Evolutionary conservation across 1,140 invertebrate species (phyloP), one percentile per base, ranked within the genome.

Genomic region (Lasioglossum baleicum): DNA sequence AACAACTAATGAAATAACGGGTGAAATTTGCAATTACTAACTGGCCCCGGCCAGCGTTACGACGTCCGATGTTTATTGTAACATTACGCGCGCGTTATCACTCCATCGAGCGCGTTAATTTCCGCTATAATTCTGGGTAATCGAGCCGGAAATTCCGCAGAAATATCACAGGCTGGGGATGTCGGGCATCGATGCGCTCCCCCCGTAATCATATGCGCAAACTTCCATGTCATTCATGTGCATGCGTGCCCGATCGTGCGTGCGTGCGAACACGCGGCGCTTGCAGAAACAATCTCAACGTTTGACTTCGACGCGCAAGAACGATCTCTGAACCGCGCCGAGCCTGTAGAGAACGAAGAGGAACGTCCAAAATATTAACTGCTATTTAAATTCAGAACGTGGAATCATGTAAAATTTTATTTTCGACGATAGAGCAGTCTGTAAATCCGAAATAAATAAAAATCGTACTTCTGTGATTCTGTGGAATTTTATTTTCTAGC

Each of bases 191-290:
- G 42, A 63, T 53, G 48, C 26, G 42, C 51, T 20, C 53, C 11
- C 53, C 11, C 35, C 53, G 56, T 76, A 76, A 76, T 69, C 66
- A 76, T 70, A 70, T 70, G 66, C 75, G n/a, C 26, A 69, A 76
- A 69, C 66, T 76, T 76, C 40, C 66, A 76, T 58, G 75, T 69
- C 75, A 70, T 70, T 76, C 66, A 70, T 61, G 66, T 51, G 56
- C 26, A 40, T 61, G 61, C 73, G 67, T 75, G 68, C 76, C 82
- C 61, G 81, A 64, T 72, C 74, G 80, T 80, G 89, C 88, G 80
- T 80, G 89, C 88, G 90, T 89, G 53, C 66, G 64, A 70, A 53
- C 48, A 44, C 69, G 42, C 31, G 44, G 35, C n/a, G 13, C 26
- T 58, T 44, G 70, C 67, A 40, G 71, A 83, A 66, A 80, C 64